Base-by-base conservation (phyloP, 2,888 invertebrate species). In the Odontocolon sp. region DNA sequence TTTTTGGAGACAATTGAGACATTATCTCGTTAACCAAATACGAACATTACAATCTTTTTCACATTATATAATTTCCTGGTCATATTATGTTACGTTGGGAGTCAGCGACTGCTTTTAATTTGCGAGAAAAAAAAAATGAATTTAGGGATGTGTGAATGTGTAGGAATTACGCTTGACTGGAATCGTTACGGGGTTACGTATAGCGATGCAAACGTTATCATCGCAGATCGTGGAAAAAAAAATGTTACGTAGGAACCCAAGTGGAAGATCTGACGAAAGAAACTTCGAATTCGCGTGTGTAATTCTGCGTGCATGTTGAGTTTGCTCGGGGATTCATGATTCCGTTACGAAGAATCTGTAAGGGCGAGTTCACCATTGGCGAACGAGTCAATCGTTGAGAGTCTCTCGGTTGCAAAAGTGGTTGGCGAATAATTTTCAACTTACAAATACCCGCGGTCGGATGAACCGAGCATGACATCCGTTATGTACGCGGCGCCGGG, bases 381-480 rank as follows among this genome's bases (percentile, higher is more conserved):
- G 76, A 79, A 80, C 80, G 71, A 80, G 80, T 80, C 78, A 77
- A 76, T 80, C 76, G 78, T 71, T 63, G 26, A 45, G 72, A 77
- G 63, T 57, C 72, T 45, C 36, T 56, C 70, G 38, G 61, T 71
- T 36, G 68, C 68, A 78, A 74, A 67, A 79, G 77, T 77, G 77
- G 72, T 69, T 75, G 66, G 78, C 75, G 78, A 80, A 80, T 80
- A 75, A 80, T 80, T 78, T 78, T 75, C 77, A 71, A 75, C 78
- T 80, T 80, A 75, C 77, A 78, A 80, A 80, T 80, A 78, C 78
- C 78, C 78, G 78, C 79, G 74, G 63, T 77, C 77, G 73, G 74
- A 70, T 70, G 73, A 77, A 80, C 73, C 64, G 73, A 80, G 73
- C 76, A 80, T 79, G 80, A 80, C 77, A 79, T 80, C 74, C 79